These are phyloP conservation scores for Protomyctophum bolini DNA, from an alignment of 2,113 vertebrate genomes.

Conservation along the genomic window DNA sequence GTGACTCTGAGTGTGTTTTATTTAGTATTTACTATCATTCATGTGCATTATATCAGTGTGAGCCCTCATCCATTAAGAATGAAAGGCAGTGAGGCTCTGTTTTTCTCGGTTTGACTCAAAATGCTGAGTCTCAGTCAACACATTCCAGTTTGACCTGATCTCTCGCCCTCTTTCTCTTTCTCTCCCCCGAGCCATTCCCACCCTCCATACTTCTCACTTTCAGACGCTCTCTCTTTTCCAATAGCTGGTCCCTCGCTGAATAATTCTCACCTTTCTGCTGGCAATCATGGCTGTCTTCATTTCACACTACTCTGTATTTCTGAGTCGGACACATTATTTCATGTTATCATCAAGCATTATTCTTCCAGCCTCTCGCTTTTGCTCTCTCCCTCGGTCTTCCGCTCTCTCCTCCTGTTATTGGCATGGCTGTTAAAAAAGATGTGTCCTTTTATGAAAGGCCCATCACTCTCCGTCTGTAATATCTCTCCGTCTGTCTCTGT, in stretches of 20 bases:
- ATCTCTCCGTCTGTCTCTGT: too few species aligned
- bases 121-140: constrained; percentile 61
- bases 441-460: too few species aligned
- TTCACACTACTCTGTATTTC: constrained; percentile 25
- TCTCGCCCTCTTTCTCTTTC: constrained; percentile 23
- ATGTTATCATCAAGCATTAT: neutral
- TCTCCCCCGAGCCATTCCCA: constrained; percentile 17
- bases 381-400: neutral
- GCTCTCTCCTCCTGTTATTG: neutral
- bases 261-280: constrained; percentile 48
- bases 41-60: neutral
- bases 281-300: constrained; percentile 42
- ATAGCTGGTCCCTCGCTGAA: constrained; percentile 33
- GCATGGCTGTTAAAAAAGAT: too few species aligned
- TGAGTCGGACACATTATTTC: neutral
- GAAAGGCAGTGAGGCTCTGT: constrained; percentile 28
- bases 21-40: neutral
- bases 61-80: constrained; percentile 12
- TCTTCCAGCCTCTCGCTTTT: neutral
- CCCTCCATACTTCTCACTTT: too few species aligned
- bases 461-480: too few species aligned
- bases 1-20: neutral
- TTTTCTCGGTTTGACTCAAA: constrained; percentile 59
- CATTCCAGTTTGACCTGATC: constrained; percentile 54
- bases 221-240: constrained; percentile 29